A percentile compares a stretch with the other conserved stretches of the same genome.
Evolutionary conservation across 2,797 vertebrate genomes (phyloP).

Genomic region (Macropodus opercularis): DNA sequence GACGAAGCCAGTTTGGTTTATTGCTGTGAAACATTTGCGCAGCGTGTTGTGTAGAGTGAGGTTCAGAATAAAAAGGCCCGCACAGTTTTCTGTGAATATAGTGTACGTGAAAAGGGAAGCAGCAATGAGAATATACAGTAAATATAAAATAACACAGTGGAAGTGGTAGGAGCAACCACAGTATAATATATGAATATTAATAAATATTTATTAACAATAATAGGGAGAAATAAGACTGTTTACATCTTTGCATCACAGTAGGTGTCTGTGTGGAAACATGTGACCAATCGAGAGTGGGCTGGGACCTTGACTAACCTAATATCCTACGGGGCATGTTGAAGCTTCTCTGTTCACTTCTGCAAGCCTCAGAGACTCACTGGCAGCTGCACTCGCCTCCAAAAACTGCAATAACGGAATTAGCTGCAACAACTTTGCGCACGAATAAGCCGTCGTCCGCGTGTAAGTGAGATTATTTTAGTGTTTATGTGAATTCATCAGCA

Average conservation of each 20-base stretch:
- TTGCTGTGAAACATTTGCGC: too few relatives aligned
- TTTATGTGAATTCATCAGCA: background rate
- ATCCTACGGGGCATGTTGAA: constrained; percentile 48
- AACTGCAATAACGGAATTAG: constrained; percentile 60
- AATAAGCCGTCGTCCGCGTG: constrained; percentile 15
- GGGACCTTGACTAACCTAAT: constrained; percentile 69
- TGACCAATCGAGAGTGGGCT: constrained; percentile 66
- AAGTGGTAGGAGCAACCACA: too few relatives aligned
- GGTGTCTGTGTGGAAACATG: constrained; percentile 60
- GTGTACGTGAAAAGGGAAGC: too few relatives aligned
- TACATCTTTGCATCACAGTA: constrained; percentile 53
- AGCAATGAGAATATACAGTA: too few relatives aligned
- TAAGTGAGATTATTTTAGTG: constrained; percentile 31
- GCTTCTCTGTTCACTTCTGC: constrained; percentile 25
- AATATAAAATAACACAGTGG: too few relatives aligned
- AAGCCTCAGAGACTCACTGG: constrained; percentile 6
- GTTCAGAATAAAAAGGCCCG: too few relatives aligned
- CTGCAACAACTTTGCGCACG: background rate
- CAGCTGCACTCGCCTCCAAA: constrained; percentile 9
- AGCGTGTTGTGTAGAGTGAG: too few relatives aligned
- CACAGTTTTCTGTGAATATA: too few relatives aligned
- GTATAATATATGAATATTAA: too few relatives aligned
- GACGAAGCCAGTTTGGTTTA: too few relatives aligned
- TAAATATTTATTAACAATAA: background rate
- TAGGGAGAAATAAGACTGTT: background rate